A percentile compares a stretch with the other conserved stretches of the same genome.
Evolutionary conservation across 2,888 invertebrate genomes (phyloP).

Genomic region (Callyntrura guangdongensis): DNA sequence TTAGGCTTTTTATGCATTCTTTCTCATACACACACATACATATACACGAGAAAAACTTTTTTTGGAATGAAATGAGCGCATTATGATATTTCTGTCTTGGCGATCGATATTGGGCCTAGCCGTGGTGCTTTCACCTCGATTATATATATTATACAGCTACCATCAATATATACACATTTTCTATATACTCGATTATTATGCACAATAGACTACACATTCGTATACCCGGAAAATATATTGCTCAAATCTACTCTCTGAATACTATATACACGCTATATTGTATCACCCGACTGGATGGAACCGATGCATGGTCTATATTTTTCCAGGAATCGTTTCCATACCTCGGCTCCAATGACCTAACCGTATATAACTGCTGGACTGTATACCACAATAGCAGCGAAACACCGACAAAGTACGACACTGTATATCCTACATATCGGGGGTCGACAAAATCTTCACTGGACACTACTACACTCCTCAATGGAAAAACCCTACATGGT

Average conservation of each 20-base stretch:
- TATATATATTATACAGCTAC: not conserved
- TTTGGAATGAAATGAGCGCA: constrained; percentile 79
- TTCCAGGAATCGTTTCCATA: not conserved
- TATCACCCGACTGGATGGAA: not conserved
- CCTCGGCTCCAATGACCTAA: constrained; percentile 49
- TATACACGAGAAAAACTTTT: constrained; percentile 28
- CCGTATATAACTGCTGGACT: not conserved
- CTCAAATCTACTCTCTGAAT: not conserved
- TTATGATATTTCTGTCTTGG: constrained; percentile 79
- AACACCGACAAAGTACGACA: constrained; percentile 22
- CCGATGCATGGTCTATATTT: constrained; percentile 22
- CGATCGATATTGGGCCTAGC: constrained; percentile 80
- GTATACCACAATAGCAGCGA: not conserved
- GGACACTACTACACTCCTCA: not conserved
- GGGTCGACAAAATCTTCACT: constrained; percentile 45
- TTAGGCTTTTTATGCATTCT: not conserved
- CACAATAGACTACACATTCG: too few species aligned
- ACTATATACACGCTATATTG: constrained; percentile 2
- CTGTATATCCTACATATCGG: not conserved
- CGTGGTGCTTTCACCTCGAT: constrained; percentile 69
- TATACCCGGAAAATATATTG: not conserved
- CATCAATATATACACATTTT: not conserved
- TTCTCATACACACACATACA: too few species aligned
- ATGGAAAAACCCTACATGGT: constrained; percentile 51
- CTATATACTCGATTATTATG: constrained; percentile 7